Evolutionary conservation across 2,888 invertebrate species (phyloP).

Genomic region (Euplagia quadripunctaria): DNA sequence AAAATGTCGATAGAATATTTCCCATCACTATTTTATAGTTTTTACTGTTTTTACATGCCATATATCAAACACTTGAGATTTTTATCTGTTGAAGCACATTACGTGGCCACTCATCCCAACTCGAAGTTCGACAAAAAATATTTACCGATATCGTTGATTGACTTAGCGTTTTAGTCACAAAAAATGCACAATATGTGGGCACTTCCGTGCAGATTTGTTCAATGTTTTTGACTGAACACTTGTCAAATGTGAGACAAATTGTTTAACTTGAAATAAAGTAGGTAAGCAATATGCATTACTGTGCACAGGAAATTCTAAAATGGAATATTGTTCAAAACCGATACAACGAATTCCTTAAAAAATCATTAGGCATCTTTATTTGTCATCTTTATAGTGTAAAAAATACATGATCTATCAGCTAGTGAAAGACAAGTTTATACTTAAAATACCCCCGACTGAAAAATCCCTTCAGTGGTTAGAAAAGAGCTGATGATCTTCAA

Average conservation of each 20-base stretch:
- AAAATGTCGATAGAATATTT: conserved; percentile 25
- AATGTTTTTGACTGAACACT: conserved; percentile 20
- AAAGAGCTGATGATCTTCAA: too few relatives aligned
- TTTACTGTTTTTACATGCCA: conserved; percentile 44
- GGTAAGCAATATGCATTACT: background rate
- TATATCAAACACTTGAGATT: conserved; percentile 70
- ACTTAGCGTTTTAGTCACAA: conserved; percentile 34
- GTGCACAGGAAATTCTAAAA: background rate
- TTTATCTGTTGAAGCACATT: conserved; percentile 66
- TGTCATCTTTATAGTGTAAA: too few relatives aligned
- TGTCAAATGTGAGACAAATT: conserved; percentile 1
- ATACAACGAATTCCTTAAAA: background rate
- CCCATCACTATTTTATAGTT: conserved; percentile 54
- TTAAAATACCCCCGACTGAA: too few relatives aligned
- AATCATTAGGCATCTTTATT: too few relatives aligned
- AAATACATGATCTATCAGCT: background rate
- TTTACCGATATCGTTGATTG: conserved; percentile 45
- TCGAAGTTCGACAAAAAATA: conserved; percentile 41
- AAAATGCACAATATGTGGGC: conserved; percentile 18
- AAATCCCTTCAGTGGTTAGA: too few relatives aligned
- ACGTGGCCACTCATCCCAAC: conserved; percentile 51
- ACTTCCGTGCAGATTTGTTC: conserved; percentile 16
- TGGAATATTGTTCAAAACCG: background rate
- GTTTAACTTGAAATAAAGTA: background rate
- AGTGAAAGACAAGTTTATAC: too few relatives aligned